These are phyloP conservation scores for Notechis scutatus DNA, from an alignment of 2,113 vertebrate genomes.

Conservation along the genomic window DNA sequence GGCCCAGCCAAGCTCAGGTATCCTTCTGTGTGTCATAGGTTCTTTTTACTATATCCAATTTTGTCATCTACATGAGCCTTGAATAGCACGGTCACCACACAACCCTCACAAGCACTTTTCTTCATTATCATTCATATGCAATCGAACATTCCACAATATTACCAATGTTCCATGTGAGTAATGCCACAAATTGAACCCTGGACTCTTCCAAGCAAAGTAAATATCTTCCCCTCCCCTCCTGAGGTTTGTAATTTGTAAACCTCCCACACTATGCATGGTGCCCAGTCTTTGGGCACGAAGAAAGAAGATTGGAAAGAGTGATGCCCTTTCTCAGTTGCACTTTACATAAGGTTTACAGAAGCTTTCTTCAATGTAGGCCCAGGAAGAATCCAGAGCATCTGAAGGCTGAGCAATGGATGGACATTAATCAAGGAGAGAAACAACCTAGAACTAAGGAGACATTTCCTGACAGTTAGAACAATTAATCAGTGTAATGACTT, in stretches of 20 bases:
- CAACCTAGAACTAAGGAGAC: too few relatives aligned
- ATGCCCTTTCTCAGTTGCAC: background rate
- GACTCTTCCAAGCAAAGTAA: too few relatives aligned
- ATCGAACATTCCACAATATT: background rate
- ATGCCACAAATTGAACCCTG: too few relatives aligned
- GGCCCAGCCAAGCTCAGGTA: constrained; percentile 26
- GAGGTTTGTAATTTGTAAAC: too few relatives aligned
- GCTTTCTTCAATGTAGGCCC: too few relatives aligned
- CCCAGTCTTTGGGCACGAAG: constrained; percentile 19
- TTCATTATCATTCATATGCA: background rate
- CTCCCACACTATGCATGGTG: background rate
- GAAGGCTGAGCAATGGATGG: too few relatives aligned
- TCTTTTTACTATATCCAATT: background rate
- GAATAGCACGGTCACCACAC: background rate
- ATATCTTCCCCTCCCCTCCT: too few relatives aligned
- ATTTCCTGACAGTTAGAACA: too few relatives aligned
- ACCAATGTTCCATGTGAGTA: background rate
- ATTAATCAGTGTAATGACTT: too few relatives aligned
- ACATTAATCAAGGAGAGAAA: too few relatives aligned
- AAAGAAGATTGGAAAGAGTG: background rate
- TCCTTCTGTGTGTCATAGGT: background rate
- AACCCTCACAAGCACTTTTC: background rate
- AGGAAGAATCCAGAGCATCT: too few relatives aligned
- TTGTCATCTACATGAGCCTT: background rate
- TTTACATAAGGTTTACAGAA: background rate